Percentiles rank a stretch among this genome's conserved stretches.
These are phyloP conservation scores for Zaprionus nigranus DNA, from an alignment of 1,140 invertebrate species.

Conservation along the genomic window DNA sequence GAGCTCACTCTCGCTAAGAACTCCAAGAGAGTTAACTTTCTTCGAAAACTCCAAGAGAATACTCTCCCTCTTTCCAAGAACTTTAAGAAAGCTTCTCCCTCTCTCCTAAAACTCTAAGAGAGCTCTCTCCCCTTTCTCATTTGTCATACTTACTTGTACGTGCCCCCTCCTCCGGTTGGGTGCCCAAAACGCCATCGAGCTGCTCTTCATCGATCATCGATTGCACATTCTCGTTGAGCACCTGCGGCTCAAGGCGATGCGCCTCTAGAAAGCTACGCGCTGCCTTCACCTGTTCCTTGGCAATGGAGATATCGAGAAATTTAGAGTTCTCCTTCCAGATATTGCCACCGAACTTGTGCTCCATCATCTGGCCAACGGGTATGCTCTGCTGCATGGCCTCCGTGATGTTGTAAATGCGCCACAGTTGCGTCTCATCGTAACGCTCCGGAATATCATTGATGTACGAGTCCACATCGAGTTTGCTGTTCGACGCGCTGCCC, in stretches of 20 bases:
- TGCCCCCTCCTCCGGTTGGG: constrained; percentile 19
- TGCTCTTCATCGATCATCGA: constrained; percentile 84
- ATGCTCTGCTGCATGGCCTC: constrained; percentile 58
- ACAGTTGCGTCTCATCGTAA: constrained; percentile 86
- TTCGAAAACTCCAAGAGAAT: no score
- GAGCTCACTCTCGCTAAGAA: no score
- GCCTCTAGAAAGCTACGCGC: constrained; percentile 67
- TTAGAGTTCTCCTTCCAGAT: constrained; percentile 83
- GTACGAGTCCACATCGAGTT: constrained; percentile 36
- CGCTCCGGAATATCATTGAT: constrained; percentile 81
- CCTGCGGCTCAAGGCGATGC: constrained; percentile 53
- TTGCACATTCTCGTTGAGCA: constrained; percentile 66
- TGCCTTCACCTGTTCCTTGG: constrained; percentile 66
- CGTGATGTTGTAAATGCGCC: constrained; percentile 85
- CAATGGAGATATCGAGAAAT: constrained; percentile 78
- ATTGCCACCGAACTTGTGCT: constrained; percentile 76
- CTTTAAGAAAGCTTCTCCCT: not conserved
- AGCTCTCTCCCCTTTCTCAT: not conserved
- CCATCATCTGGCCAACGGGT: constrained; percentile 66
- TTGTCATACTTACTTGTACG: constrained; percentile 62
- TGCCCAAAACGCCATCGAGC: constrained; percentile 49
- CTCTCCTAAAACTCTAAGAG: not conserved
- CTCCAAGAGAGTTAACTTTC: no score
- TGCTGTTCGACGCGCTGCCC: constrained; percentile 34
- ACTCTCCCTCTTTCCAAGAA: not conserved